Evolutionary conservation across 2,888 invertebrate species (phyloP).

Genomic region (Brenthis ino): DNA sequence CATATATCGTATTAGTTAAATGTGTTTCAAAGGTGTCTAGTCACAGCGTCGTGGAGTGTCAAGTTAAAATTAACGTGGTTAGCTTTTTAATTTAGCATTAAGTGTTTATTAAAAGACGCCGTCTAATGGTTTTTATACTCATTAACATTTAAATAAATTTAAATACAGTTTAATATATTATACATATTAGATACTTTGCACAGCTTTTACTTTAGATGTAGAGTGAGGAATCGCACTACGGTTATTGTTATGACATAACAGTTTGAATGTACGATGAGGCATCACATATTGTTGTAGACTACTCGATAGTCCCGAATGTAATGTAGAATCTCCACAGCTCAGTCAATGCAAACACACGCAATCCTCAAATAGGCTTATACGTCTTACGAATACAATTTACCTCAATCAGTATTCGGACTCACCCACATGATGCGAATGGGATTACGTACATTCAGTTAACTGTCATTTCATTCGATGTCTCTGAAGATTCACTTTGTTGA

Average conservation of each 20-base stretch:
- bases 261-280: constrained; percentile 1
- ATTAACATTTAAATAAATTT: not conserved
- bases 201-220: not conserved
- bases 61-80: constrained; percentile 10
- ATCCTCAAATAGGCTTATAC: constrained; percentile 35
- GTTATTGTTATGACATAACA: not conserved
- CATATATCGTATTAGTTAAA: constrained; percentile 14
- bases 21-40: constrained; percentile 19
- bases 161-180: not conserved
- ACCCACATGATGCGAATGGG: constrained; percentile 29
- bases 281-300: constrained; percentile 25
- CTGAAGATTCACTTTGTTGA: constrained; percentile 18
- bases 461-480: constrained; percentile 27
- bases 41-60: constrained; percentile 7
- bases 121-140: constrained; percentile 3
- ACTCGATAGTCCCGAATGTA: constrained; percentile 26
- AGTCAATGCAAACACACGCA: constrained; percentile 29
- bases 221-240: not conserved
- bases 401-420: constrained; percentile 36
- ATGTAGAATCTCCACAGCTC: constrained; percentile 27
- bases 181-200: not conserved
- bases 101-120: constrained; percentile 9
- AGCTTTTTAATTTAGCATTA: constrained; percentile 9
- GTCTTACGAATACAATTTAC: constrained; percentile 38
- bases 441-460: constrained; percentile 30